Evolutionary conservation across 1,140 invertebrate genomes (phyloP).

Genomic region (Metaphire vulgaris): DNA sequence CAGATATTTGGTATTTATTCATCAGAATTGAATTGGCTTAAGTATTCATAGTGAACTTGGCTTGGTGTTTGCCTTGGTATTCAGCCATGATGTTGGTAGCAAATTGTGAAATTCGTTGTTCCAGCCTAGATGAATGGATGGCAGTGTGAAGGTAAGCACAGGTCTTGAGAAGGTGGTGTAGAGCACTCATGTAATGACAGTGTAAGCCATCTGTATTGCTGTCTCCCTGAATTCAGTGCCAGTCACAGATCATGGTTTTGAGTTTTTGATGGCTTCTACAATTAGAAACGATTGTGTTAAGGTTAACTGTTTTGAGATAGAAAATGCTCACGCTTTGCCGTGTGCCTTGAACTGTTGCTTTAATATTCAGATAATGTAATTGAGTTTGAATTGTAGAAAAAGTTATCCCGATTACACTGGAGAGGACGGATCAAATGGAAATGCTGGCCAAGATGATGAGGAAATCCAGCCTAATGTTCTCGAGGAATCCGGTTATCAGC

Average conservation of each 20-base stretch:
- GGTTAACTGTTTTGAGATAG: not conserved
- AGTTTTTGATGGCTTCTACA: no score
- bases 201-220: no score
- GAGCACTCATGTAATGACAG: no score
- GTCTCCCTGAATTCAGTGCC: no score
- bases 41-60: not conserved
- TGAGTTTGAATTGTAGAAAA: conserved; percentile 34
- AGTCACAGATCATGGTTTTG: no score
- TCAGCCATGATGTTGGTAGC: no score
- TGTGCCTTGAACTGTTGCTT: not conserved
- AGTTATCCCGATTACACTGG: conserved; percentile 52
- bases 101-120: no score
- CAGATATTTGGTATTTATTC: not conserved
- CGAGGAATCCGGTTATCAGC: conserved; percentile 68
- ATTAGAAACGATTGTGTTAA: not conserved
- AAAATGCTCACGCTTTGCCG: not conserved
- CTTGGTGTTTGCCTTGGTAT: no score
- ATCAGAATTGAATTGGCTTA: not conserved
- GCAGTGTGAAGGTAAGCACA: no score
- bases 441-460: conserved; percentile 58
- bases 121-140: no score
- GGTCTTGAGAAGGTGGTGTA: no score
- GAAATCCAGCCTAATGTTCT: conserved; percentile 59
- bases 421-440: conserved; percentile 37
- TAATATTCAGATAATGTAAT: conserved; percentile 45